A percentile compares a stretch with the other conserved stretches of the same genome.
Evolutionary conservation across 2,888 invertebrate species (phyloP).

Genomic region (Amphipyra berbera): DNA sequence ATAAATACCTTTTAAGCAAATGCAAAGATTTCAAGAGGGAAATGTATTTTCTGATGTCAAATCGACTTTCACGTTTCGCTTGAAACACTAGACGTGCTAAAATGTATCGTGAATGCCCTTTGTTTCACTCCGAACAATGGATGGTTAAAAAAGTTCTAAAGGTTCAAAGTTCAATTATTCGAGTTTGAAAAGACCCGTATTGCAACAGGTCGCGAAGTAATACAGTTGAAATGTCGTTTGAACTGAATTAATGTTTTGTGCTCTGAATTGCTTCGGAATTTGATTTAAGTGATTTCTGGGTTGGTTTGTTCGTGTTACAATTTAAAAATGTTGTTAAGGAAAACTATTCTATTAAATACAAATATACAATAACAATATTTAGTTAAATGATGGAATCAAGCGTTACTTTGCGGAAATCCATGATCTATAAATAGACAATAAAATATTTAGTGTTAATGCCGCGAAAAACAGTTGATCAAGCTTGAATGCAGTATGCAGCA

Average conservation of each 20-base stretch:
- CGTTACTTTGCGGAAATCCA: too few species aligned
- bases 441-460: too few species aligned
- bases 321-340: too few species aligned
- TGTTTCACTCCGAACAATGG: conserved; percentile 40
- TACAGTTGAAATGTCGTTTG: background rate
- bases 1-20: conserved; percentile 17
- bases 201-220: conserved; percentile 38
- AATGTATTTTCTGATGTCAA: conserved; percentile 44
- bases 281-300: background rate
- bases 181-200: conserved; percentile 3
- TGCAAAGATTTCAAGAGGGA: conserved; percentile 31
- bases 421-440: too few species aligned
- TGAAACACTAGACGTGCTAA: conserved; percentile 31
- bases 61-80: conserved; percentile 41
- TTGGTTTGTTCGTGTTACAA: too few species aligned
- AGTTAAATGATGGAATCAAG: too few species aligned
- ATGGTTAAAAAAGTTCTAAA: conserved; percentile 28
- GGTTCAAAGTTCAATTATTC: conserved; percentile 10
- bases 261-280: background rate
- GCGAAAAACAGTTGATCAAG: too few species aligned
- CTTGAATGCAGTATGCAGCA: too few species aligned
- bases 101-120: conserved; percentile 38
- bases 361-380: too few species aligned
- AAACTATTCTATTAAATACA: too few species aligned
- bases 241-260: background rate